Percentiles rank a stretch among this genome's conserved stretches.
Evolutionary conservation across 2,888 invertebrate species (phyloP).

Genomic region (Calameuta filiformis): DNA sequence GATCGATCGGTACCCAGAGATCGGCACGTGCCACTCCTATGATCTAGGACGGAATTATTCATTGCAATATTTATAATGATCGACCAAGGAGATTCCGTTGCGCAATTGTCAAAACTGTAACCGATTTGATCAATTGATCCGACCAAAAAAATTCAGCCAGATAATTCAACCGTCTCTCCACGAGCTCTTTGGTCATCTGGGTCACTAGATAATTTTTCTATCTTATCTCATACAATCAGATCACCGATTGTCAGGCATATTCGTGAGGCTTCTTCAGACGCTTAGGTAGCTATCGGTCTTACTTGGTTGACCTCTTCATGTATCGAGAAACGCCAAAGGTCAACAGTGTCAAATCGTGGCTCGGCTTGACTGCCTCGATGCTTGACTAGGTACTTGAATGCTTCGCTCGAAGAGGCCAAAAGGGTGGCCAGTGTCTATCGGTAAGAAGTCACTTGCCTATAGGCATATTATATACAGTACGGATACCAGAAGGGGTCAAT

Average conservation of each 20-base stretch:
- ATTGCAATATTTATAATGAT: not conserved
- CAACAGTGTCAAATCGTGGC: constrained; percentile 57
- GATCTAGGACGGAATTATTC: not conserved
- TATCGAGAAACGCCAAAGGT: constrained; percentile 55
- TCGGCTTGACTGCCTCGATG: constrained; percentile 21
- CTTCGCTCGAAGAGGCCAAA: not conserved
- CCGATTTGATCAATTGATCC: not conserved
- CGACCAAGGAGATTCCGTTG: not conserved
- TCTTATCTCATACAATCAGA: not conserved
- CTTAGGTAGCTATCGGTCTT: not conserved
- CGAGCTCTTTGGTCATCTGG: not conserved
- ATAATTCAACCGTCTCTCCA: not conserved
- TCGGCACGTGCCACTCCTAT: not conserved
- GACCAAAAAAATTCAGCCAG: not conserved
- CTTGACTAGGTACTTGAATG: not conserved
- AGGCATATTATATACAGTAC: not conserved
- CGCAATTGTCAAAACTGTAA: not conserved
- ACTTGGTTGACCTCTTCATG: constrained; percentile 30
- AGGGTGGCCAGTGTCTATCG: not conserved
- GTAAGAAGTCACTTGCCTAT: not conserved
- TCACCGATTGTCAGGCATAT: not conserved
- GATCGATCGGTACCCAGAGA: not conserved
- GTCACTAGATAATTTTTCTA: not conserved
- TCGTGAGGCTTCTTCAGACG: not conserved
- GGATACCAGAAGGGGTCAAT: not conserved